phyloP scores from a whole-genome alignment of 2,888 invertebrate genomes.

The Lepidocyrtinus sp. region DNA sequence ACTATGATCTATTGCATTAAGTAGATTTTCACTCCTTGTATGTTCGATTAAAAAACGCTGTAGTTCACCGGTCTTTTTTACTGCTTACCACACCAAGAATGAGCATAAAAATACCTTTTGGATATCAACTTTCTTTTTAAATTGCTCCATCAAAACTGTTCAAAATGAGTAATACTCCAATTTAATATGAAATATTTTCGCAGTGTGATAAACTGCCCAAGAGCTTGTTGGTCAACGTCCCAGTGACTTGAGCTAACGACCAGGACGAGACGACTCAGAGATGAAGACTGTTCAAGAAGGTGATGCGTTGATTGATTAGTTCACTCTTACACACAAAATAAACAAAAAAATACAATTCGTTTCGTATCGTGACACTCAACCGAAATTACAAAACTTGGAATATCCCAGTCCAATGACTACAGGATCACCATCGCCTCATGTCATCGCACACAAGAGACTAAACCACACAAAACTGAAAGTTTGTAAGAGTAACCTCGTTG shows the following conservation, averaged over 20 bases:
- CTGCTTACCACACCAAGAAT: neutral
- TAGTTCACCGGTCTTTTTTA: neutral
- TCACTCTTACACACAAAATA: neutral
- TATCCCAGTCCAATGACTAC: neutral
- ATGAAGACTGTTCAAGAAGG: neutral
- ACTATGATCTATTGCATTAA: neutral
- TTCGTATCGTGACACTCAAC: neutral
- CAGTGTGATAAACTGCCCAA: too few relatives aligned
- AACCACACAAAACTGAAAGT: slow-evolving; percentile 18
- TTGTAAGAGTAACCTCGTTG: slow-evolving; percentile 18
- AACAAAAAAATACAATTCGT: neutral
- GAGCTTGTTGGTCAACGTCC: too few relatives aligned
- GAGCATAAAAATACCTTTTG: neutral
- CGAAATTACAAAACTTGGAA: slow-evolving; percentile 10
- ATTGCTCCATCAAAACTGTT: too few relatives aligned
- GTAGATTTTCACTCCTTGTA: neutral
- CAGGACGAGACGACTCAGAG: neutral
- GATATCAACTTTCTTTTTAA: neutral
- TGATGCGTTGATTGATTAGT: slow-evolving; percentile 40
- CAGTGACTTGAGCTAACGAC: neutral
- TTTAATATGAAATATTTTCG: too few relatives aligned
- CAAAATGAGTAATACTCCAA: too few relatives aligned
- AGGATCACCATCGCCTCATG: neutral
- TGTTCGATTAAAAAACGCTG: neutral
- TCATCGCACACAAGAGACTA: slow-evolving; percentile 14